phyloP scores from a whole-genome alignment of 2,797 vertebrate genomes.

The Onychomys arenicola region DNA sequence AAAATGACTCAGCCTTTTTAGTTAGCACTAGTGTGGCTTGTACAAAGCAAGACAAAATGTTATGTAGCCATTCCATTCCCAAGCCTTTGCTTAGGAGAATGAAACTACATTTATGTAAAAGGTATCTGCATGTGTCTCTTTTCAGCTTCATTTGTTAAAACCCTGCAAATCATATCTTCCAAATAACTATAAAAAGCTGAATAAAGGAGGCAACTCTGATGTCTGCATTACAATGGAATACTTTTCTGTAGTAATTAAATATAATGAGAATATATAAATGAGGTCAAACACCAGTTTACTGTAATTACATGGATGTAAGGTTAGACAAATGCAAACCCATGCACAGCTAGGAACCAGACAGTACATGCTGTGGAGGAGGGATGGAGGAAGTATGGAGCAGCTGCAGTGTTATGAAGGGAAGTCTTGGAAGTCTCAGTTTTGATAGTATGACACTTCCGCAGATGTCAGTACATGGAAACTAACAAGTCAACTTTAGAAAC shows the following conservation, averaged over 20 bases:
- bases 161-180: background rate
- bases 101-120: background rate
- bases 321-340: background rate
- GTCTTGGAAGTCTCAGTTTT: background rate
- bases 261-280: background rate
- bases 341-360: background rate
- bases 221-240: background rate
- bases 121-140: background rate
- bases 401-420: accelerated
- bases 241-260: background rate
- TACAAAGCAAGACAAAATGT: background rate
- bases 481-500: background rate
- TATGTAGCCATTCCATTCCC: background rate
- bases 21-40: background rate
- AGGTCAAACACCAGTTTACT: background rate
- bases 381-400: background rate
- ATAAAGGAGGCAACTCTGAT: background rate
- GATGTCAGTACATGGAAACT: background rate
- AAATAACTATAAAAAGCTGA: background rate
- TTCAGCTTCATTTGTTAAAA: background rate
- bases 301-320: background rate
- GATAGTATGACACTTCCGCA: background rate
- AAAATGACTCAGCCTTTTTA: background rate
- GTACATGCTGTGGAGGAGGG: background rate
- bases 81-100: background rate